Evolutionary conservation across 2,797 vertebrate species (phyloP).

Genomic region (Rhinichthys osculus): DNA sequence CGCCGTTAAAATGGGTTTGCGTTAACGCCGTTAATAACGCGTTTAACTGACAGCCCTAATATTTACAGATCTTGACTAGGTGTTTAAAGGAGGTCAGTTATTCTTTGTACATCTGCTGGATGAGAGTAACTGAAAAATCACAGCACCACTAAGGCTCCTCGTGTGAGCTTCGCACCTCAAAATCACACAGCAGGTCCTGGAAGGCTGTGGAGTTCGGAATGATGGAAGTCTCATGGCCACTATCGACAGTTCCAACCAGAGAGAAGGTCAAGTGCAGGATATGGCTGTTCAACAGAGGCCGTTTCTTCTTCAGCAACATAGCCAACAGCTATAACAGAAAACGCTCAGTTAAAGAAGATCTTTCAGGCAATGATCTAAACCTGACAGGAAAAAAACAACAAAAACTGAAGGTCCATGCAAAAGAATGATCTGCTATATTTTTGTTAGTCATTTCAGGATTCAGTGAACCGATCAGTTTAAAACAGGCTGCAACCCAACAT

Average conservation of each 20-base stretch:
- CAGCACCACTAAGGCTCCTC: not conserved
- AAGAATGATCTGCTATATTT: constrained; percentile 12
- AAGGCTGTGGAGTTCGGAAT: constrained; percentile 98
- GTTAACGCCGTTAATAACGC: too few species aligned
- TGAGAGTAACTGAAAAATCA: not conserved
- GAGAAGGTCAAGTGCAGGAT: constrained; percentile 98
- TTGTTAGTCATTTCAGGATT: not conserved
- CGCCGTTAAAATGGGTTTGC: too few species aligned
- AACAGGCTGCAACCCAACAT: not conserved
- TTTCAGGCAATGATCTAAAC: constrained; percentile 19
- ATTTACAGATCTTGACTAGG: too few species aligned
- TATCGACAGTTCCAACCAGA: constrained; percentile 97
- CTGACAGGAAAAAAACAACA: not conserved
- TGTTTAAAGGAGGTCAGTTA: not conserved
- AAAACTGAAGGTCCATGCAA: not conserved
- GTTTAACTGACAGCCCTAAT: too few species aligned
- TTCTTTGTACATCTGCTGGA: not conserved
- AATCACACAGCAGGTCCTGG: constrained; percentile 98
- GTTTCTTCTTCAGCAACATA: constrained; percentile 97
- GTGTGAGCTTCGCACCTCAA: constrained; percentile 83
- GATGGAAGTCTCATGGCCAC: constrained; percentile 96
- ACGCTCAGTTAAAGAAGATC: constrained; percentile 2
- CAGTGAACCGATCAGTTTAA: not conserved
- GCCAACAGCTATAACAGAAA: constrained; percentile 85
- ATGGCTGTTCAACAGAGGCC: constrained; percentile 95